These are phyloP conservation scores for Toxotes chatareus DNA, from an alignment of 2,113 vertebrate species.

Conservation along the genomic window DNA sequence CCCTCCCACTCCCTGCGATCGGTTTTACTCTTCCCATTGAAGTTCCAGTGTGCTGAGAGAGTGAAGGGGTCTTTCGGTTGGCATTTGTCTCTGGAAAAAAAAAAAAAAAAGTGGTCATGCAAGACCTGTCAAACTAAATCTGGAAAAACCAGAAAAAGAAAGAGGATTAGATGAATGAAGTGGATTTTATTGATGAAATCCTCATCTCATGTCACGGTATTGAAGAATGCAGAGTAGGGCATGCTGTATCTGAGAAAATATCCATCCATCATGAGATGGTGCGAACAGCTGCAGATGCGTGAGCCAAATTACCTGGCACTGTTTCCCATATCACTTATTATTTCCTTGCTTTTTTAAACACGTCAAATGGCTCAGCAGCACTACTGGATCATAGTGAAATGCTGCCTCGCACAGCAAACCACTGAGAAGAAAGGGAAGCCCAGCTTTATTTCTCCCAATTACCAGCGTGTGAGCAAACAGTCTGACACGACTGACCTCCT, in stretches of 20 bases:
- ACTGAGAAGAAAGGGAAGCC: conserved; percentile 27
- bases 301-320: conserved; percentile 37
- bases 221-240: conserved; percentile 5
- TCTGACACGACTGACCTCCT: conserved; percentile 71
- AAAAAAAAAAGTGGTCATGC: conserved; percentile 60
- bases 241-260: conserved; percentile 8
- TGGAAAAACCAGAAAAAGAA: conserved; percentile 45
- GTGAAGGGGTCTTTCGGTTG: conserved; percentile 61
- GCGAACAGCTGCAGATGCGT: conserved; percentile 3
- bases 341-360: conserved; percentile 17
- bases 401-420: conserved; percentile 9
- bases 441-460: conserved; percentile 70
- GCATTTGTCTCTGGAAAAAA: conserved; percentile 34
- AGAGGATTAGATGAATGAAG: conserved; percentile 62
- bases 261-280: neutral
- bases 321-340: conserved; percentile 25
- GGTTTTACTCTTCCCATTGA: conserved; percentile 63
- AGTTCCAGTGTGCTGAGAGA: conserved; percentile 67
- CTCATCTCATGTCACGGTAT: conserved; percentile 36
- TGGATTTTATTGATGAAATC: conserved; percentile 51
- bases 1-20: conserved; percentile 49
- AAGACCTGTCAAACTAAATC: conserved; percentile 69
- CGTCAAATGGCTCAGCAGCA: conserved; percentile 17
- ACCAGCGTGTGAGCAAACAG: conserved; percentile 62
- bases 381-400: neutral